phyloP scores from a whole-genome alignment of 37 sponge, comb jelly and placozoan genomes.

The Tethya wilhelma region DNA sequence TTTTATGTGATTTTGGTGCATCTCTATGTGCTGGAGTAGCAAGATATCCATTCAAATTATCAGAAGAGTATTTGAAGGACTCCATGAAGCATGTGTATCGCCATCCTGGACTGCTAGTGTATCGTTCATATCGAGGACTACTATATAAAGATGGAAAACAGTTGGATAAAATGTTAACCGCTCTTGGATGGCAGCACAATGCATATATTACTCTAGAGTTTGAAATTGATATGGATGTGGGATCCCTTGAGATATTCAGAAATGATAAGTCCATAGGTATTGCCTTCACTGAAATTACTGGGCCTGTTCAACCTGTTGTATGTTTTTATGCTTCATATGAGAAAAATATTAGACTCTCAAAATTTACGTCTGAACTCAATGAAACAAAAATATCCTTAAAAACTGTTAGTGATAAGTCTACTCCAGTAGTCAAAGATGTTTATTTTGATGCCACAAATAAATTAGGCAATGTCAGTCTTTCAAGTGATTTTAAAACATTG shows the following conservation, averaged over 20 bases:
- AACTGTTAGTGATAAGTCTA: neutral
- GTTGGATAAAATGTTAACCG: neutral
- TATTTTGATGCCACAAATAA: conserved; percentile 25
- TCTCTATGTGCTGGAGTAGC: conserved; percentile 54
- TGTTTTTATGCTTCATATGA: conserved; percentile 67
- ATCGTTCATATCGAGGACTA: conserved; percentile 59
- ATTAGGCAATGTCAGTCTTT: conserved; percentile 5
- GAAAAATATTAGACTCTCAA: conserved; percentile 37
- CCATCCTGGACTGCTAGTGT: conserved; percentile 32
- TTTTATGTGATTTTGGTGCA: conserved; percentile 53
- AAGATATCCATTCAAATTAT: conserved; percentile 22
- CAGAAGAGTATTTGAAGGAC: conserved; percentile 19
- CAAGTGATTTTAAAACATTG: conserved; percentile 35
- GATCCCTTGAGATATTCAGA: conserved; percentile 39
- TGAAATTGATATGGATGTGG: conserved; percentile 12
- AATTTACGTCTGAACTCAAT: neutral
- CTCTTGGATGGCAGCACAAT: conserved; percentile 29
- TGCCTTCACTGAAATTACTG: conserved; percentile 39
- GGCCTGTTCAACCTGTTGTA: conserved; percentile 46
- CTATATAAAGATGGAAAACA: conserved; percentile 54
- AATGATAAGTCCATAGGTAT: conserved; percentile 30
- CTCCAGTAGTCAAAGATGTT: neutral
- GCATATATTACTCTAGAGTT: conserved; percentile 28
- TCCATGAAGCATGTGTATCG: conserved; percentile 33
- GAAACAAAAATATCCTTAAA: too few relatives aligned